Percentiles rank a stretch among this genome's conserved stretches.
Evolutionary conservation across 2,888 invertebrate genomes (phyloP).

Genomic region (Drosophila barbarae): DNA sequence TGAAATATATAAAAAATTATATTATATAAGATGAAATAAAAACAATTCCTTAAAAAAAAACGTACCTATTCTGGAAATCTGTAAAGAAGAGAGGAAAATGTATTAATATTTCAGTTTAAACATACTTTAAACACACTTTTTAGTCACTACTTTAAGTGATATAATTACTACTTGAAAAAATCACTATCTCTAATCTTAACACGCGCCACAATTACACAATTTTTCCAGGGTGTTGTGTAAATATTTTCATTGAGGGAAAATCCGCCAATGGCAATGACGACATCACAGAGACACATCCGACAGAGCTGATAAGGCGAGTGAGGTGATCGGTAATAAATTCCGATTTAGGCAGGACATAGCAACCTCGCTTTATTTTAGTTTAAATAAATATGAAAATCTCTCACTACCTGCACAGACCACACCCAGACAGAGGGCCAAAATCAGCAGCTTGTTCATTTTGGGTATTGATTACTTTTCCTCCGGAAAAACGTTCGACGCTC

Average conservation of each 20-base stretch:
- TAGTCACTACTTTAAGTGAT: not conserved
- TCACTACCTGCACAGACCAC: constrained; percentile 77
- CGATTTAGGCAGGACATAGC: constrained; percentile 11
- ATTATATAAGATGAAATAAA: constrained; percentile 15
- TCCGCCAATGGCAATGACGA: constrained; percentile 14
- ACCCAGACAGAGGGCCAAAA: constrained; percentile 77
- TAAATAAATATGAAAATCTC: not conserved
- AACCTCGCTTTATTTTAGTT: not conserved
- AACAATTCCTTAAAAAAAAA: constrained; percentile 32
- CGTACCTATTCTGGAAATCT: constrained; percentile 63
- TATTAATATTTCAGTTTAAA: constrained; percentile 4
- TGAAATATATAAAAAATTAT: constrained; percentile 11
- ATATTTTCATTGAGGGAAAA: constrained; percentile 49
- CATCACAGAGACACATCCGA: not conserved
- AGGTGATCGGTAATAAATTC: not conserved
- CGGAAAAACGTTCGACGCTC: constrained; percentile 57
- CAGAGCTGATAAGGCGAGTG: constrained; percentile 1
- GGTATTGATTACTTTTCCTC: constrained; percentile 36
- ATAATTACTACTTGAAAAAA: not conserved
- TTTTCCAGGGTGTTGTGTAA: constrained; percentile 40
- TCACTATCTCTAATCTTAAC: constrained; percentile 36
- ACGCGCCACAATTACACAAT: constrained; percentile 50
- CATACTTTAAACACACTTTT: not conserved
- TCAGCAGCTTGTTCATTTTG: constrained; percentile 75
- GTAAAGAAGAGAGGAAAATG: constrained; percentile 9